These are phyloP conservation scores for Acromyrmex heyeri DNA, from an alignment of 1,140 invertebrate genomes.

Conservation along the genomic window DNA sequence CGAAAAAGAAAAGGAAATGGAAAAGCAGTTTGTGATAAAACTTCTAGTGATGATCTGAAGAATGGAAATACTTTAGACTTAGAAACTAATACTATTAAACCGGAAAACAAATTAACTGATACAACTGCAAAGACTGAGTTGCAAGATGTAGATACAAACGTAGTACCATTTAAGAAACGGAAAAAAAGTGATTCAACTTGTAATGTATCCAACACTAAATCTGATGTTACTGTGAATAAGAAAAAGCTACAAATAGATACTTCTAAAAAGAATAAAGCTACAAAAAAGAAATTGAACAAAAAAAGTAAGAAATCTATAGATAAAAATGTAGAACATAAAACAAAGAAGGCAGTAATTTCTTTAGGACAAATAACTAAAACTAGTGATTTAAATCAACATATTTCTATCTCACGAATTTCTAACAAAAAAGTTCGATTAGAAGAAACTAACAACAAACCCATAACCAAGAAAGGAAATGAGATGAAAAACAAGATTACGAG, in stretches of 20 bases:
- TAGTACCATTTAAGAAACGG: conserved; percentile 22
- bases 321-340: background rate
- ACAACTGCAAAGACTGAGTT: background rate
- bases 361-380: conserved; percentile 48
- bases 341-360: conserved; percentile 9
- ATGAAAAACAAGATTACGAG: background rate
- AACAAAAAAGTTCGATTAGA: background rate
- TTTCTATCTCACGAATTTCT: background rate
- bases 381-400: conserved; percentile 11
- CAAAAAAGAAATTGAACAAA: conserved; percentile 46
- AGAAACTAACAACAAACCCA: background rate
- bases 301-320: background rate
- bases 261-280: conserved; percentile 16
- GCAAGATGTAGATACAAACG: conserved; percentile 17
- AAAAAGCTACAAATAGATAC: background rate
- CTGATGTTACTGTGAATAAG: background rate
- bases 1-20: conserved; percentile 39
- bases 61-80: background rate
- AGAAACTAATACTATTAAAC: too few relatives aligned
- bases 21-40: background rate
- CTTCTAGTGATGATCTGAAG: background rate
- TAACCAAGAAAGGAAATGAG: background rate
- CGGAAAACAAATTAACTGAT: background rate
- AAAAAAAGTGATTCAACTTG: background rate
- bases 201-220: conserved; percentile 10